Evolutionary conservation across 1,140 invertebrate species (phyloP), one percentile per base, ranked within the genome.

Genomic region (Drusus annulatus): DNA sequence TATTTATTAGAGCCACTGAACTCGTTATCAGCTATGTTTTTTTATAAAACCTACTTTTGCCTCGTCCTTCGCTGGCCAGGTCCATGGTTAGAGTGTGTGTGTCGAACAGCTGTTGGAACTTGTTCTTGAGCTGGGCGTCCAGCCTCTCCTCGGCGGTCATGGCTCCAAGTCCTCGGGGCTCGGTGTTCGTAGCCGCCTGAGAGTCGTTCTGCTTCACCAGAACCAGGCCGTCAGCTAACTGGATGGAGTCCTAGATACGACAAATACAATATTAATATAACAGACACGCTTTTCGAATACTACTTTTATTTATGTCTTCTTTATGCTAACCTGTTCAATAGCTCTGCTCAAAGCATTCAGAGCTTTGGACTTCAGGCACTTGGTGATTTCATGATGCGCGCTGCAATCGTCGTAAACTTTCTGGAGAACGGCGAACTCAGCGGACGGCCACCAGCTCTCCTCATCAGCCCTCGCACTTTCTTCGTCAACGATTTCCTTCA

Each of bases 391-490:
- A 83, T 90, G 89, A 71, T 90, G 90, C 51, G 89, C 86, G 86
- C 91, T 91, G 86, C 91, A 92, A 83, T 92, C 91, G 73, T 92
- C 91, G 81, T 92, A 92, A 65, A 92, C 88, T 84, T 91, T 91
- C 79, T 91, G 89, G 83, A 91, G 85, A 81, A 91, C 86, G 56
- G 86, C 84, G 75, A 91, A 89, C 28, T 91, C 91, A 2, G 90
- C 87, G 16, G 88, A 85, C 25, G 88, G 88, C 89, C 88, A 89
- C 89, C 89, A 89, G 21, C 86, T 87, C n/a, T 75, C 75, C 76
- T 90, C 89, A n/a, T 89, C 88, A 52, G 88, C 87, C 85, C 89
- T 86, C 31, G 88, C 86, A 84, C 87, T 89, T 78, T 89, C 88
- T 23, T 89, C 85, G 87, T 89, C 88, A 81, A 88, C 87, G 86